Conservation (phyloP, 2,888 invertebrate genomes). For the Drosophila nigricruria region DNA sequence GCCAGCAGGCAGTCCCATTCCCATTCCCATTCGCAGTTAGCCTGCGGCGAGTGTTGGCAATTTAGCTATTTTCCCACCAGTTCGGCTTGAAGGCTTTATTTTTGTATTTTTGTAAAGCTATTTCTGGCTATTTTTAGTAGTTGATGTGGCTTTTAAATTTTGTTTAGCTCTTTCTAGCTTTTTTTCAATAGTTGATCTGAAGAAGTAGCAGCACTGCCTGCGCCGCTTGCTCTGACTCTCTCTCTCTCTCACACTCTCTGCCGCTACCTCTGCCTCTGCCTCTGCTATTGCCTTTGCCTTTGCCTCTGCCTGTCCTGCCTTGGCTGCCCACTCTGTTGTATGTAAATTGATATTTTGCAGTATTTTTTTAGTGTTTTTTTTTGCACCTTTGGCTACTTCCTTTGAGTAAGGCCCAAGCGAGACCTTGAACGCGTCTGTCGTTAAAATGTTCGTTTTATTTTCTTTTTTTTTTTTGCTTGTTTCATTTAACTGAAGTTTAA, state of each 20-base stretch:
- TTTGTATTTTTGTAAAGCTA: no score
- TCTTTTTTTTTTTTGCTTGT: slow-evolving; percentile 31
- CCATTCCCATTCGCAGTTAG: neutral
- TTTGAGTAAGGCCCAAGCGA: slow-evolving; percentile 42
- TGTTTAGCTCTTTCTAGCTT: no score
- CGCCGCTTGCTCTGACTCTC: neutral
- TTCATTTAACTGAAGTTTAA: slow-evolving; percentile 72
- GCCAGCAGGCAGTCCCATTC: slow-evolving; percentile 43
- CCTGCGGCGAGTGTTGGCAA: no score
- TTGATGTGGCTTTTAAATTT: no score
- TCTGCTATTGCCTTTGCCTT: neutral
- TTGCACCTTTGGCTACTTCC: slow-evolving; percentile 69
- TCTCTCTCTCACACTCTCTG: neutral
- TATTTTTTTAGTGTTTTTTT: slow-evolving; percentile 37
- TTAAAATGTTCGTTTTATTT: slow-evolving; percentile 15
- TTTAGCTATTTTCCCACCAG: no score
- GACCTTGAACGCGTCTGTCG: slow-evolving; percentile 73
- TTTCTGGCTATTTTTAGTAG: no score
- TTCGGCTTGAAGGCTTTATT: no score
- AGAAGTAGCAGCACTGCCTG: no score
- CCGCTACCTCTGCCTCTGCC: neutral
- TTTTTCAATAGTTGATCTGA: no score
- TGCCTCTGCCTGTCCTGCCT: neutral
- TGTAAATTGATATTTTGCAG: slow-evolving; percentile 77
- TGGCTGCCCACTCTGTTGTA: slow-evolving; percentile 32